A percentile compares a stretch with the other conserved stretches of the same genome.
phyloP scores from a whole-genome alignment of 2,888 invertebrate species.

The Agonopterix alstromeriana region DNA sequence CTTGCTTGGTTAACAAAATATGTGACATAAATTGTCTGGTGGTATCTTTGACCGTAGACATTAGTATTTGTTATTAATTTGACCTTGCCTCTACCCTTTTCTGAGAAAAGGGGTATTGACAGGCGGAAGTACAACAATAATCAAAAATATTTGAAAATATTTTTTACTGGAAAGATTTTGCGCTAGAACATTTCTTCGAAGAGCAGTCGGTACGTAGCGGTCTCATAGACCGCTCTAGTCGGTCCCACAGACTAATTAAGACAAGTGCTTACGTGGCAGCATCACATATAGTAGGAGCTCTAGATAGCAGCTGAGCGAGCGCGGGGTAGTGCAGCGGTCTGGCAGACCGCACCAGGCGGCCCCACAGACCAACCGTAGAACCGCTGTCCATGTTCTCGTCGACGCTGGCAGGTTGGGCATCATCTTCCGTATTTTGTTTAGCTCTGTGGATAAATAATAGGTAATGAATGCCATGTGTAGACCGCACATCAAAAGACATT shows the following conservation, averaged over 20 bases:
- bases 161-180: not conserved
- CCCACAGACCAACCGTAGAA: conserved; percentile 65
- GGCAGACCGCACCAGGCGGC: conserved; percentile 78
- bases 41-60: too few species aligned
- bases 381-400: conserved; percentile 67
- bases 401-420: conserved; percentile 29
- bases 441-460: conserved; percentile 53
- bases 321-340: conserved; percentile 82
- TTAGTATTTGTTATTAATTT: too few species aligned
- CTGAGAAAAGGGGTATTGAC: too few species aligned
- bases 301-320: conserved; percentile 78
- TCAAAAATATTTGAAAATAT: too few species aligned
- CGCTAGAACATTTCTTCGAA: not conserved
- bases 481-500: too few species aligned
- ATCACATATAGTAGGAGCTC: conserved; percentile 80
- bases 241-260: too few species aligned
- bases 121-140: too few species aligned
- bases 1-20: too few species aligned
- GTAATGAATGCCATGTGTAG: too few species aligned
- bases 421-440: conserved; percentile 43
- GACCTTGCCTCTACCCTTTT: too few species aligned
- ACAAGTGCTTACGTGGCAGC: conserved; percentile 80
- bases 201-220: not conserved
- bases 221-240: not conserved
- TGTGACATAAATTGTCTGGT: too few species aligned